Percentiles rank a stretch among this genome's conserved stretches.
Conservation (phyloP, 2,888 invertebrate species). For the Lysandra bellargus region DNA sequence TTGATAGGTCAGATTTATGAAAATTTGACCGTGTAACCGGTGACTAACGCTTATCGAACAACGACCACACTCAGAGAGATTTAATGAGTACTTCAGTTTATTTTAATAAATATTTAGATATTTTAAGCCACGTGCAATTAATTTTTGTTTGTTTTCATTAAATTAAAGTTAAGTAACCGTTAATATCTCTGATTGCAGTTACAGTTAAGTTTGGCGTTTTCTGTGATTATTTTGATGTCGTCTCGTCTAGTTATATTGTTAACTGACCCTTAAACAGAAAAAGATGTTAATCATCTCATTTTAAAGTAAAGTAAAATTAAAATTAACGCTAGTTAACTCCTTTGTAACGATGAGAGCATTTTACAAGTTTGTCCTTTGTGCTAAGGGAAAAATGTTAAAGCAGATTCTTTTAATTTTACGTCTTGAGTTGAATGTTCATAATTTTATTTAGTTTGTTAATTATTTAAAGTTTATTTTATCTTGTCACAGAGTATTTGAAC, state of each 20-base stretch:
- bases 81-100: too few relatives aligned
- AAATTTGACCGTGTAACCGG: too few relatives aligned
- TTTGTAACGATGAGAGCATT: neutral
- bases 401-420: neutral
- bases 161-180: too few relatives aligned
- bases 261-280: neutral
- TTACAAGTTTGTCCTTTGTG: neutral
- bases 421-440: neutral
- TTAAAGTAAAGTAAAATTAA: neutral
- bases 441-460: neutral
- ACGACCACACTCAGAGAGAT: too few relatives aligned
- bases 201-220: too few relatives aligned
- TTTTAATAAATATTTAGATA: too few relatives aligned
- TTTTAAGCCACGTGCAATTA: too few relatives aligned
- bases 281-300: neutral
- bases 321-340: slow-evolving; percentile 8
- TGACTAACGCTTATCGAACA: too few relatives aligned
- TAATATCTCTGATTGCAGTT: too few relatives aligned
- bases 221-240: too few relatives aligned
- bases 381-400: neutral
- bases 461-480: neutral
- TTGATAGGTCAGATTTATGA: too few relatives aligned
- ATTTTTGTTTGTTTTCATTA: too few relatives aligned
- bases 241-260: neutral
- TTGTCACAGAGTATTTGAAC: neutral